Conservation (phyloP, 2,797 vertebrate genomes). For the Notamacropus eugenii region DNA sequence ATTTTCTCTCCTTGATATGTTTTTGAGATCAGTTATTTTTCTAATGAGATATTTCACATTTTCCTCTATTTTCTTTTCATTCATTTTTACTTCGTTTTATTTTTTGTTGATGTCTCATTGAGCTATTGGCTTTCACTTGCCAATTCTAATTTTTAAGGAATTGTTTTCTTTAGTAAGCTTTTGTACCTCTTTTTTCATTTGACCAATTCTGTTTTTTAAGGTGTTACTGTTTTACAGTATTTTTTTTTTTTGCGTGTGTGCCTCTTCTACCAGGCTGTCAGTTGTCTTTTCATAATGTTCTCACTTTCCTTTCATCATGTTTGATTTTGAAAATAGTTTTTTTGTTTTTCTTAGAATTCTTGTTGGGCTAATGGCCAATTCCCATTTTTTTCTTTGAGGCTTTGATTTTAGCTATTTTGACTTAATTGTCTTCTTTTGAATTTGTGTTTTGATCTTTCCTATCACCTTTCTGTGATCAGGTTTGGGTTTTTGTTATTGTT, state of each 20-base stretch:
- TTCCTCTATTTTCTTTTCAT: no score
- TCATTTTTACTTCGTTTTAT: no score
- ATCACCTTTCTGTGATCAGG: neutral
- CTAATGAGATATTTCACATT: no score
- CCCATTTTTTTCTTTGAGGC: neutral
- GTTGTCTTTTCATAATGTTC: neutral
- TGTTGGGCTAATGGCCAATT: neutral
- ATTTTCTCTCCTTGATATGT: no score
- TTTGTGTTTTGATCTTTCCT: neutral
- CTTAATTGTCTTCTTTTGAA: neutral
- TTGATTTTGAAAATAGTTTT: neutral
- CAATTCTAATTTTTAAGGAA: neutral
- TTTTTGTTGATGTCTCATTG: no score
- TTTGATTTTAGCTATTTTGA: neutral
- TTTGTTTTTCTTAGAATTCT: neutral
- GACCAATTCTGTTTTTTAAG: no score
- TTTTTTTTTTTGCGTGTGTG: neutral
- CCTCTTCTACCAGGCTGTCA: neutral
- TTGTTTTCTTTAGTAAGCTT: neutral
- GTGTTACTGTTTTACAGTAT: no score
- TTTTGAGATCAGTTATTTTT: no score
- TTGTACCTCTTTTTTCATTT: neutral
- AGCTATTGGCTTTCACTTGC: neutral
- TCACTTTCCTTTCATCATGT: neutral
- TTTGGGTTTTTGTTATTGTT: neutral